Base-by-base conservation (phyloP, 2,113 vertebrate species). In the Thunnus maccoyii region DNA sequence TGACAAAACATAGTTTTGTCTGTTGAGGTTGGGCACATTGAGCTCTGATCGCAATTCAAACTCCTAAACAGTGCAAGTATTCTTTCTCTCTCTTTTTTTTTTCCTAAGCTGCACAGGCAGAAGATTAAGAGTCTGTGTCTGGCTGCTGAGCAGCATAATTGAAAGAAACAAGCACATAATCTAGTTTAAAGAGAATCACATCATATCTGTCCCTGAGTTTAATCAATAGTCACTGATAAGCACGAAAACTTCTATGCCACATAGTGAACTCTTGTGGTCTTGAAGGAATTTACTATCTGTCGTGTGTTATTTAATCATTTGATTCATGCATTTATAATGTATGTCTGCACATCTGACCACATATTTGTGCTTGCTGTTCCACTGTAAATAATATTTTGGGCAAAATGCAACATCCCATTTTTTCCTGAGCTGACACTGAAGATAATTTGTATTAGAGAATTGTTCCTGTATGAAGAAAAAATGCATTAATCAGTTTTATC, bases 81-180 rank as follows among this genome's bases (percentile, higher is more conserved):
- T 76, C 55, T 72, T 47, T 22, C 17, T 66, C 46, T 56, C 13
- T 54, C 41, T 22, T 64, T 83, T 58, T 46, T 68, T 61, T 22
- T 22, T 22, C 22, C 17, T 5, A 48, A 66, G 60, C 61, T 71
- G 22, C 61, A 48, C 46, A 36, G 66, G 55, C 60, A 46, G 51
- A 52, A 78, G 61, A 83, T 83, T 70, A 66, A 73, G 44, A 69
- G 52, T 76, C 48, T 2, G 32, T 57, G 50, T 77, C 51, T 89
- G 73, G 5, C 63, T 20, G 6, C 56, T 61, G 56, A 84, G 20
- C 57, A 75, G 66, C 32, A 32, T 91, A 86, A 92, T 84, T 87
- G 80, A 89, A 91, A 81, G 77, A 91, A 93, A 87, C 73, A 84
- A 81, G 79, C 62, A 0, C 22, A 74, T 87, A 86, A 92, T 91